Conservation (phyloP, 2,888 invertebrate genomes). For the Azorinus chamasolen region DNA sequence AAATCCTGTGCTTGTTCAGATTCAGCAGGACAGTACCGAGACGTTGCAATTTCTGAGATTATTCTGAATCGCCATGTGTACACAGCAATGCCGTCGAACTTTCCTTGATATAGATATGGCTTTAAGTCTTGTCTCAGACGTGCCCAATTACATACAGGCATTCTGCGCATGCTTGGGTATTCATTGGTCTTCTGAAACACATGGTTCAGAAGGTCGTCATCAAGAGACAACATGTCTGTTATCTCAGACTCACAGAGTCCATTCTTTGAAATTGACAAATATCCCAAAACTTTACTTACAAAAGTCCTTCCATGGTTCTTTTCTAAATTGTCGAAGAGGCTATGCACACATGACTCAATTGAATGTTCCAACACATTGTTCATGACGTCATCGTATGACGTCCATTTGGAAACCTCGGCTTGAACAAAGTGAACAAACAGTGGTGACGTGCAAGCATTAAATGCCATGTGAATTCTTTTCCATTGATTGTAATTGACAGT, state of each 20-base stretch:
- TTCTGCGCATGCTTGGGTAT: slow-evolving; percentile 78
- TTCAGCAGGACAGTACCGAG: slow-evolving; percentile 65
- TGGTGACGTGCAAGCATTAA: slow-evolving; percentile 71
- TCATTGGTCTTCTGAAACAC: slow-evolving; percentile 70
- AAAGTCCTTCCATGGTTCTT: slow-evolving; percentile 72
- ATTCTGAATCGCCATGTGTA: slow-evolving; percentile 80
- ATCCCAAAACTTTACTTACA: slow-evolving; percentile 74
- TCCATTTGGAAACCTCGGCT: slow-evolving; percentile 72
- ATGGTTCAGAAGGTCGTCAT: slow-evolving; percentile 77
- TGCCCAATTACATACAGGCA: slow-evolving; percentile 78
- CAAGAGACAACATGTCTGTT: slow-evolving; percentile 81
- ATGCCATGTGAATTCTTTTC: slow-evolving; percentile 70
- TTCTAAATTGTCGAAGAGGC: slow-evolving; percentile 76
- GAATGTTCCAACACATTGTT: slow-evolving; percentile 58
- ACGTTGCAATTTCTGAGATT: slow-evolving; percentile 73
- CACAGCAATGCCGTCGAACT: slow-evolving; percentile 76
- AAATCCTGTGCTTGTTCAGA: slow-evolving; percentile 47
- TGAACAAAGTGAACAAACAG: slow-evolving; percentile 75
- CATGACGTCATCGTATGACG: slow-evolving; percentile 70
- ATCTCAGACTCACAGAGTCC: slow-evolving; percentile 81
- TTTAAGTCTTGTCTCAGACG: slow-evolving; percentile 69
- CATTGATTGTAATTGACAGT: slow-evolving; percentile 76
- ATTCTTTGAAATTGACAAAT: slow-evolving; percentile 74
- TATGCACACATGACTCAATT: slow-evolving; percentile 72
- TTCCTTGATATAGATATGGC: slow-evolving; percentile 71